These are phyloP conservation scores for Drosophila sp. DNA, from an alignment of 1,140 invertebrate genomes.

Conservation along the genomic window DNA sequence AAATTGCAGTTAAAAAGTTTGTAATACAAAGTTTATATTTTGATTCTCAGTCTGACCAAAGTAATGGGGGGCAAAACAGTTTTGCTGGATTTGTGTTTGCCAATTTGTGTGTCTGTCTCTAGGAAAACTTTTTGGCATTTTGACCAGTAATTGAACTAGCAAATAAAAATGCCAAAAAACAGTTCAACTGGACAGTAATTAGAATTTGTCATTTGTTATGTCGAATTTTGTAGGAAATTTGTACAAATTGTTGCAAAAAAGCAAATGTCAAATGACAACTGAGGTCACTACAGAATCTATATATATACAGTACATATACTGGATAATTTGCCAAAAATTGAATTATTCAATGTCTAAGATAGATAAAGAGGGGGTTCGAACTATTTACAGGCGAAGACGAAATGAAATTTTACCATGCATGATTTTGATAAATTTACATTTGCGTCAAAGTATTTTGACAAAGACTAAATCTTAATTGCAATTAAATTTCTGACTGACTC, in stretches of 20 bases:
- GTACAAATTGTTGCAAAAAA: constrained; percentile 11
- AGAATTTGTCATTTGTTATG: constrained; percentile 14
- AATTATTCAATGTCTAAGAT: not conserved
- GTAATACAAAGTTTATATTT: constrained; percentile 59
- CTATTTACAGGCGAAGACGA: not conserved
- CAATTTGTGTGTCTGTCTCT: constrained; percentile 22
- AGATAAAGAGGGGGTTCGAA: not conserved
- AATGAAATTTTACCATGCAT: not conserved
- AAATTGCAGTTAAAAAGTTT: constrained; percentile 61
- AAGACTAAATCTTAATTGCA: constrained; percentile 8
- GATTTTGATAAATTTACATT: not conserved
- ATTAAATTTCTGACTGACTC: not conserved
- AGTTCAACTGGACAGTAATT: constrained; percentile 13
- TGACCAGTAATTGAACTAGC: constrained; percentile 19
- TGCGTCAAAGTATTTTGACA: not conserved
- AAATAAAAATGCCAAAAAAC: constrained; percentile 16
- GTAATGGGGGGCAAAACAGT: constrained; percentile 11
- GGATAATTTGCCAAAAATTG: constrained; percentile 2
- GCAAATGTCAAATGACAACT: constrained; percentile 9
- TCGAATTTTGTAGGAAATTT: constrained; percentile 18
- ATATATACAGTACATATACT: not conserved
- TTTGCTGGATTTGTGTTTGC: constrained; percentile 27
- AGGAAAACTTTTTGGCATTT: constrained; percentile 17
- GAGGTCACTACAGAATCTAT: not conserved
- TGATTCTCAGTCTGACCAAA: constrained; percentile 34